Evolutionary conservation across 2,797 vertebrate species (phyloP).

Genomic region (Phalanger gymnotis): DNA sequence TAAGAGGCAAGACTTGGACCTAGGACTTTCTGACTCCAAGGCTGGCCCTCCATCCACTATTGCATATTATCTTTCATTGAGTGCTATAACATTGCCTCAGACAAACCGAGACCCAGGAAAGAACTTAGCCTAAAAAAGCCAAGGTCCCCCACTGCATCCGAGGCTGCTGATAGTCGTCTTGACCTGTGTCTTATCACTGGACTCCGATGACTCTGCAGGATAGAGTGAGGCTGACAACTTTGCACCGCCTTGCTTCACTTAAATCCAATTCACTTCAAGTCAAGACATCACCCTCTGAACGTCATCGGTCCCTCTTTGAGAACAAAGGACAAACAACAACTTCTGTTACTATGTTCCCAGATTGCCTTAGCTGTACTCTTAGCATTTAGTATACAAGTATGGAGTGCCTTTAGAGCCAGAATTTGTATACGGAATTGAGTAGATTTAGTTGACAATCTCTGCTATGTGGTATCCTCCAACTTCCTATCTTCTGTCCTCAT

Average conservation of each 20-base stretch:
- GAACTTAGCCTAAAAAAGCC: not conserved
- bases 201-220: not conserved
- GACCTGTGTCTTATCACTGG: not conserved
- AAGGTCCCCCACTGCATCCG: not conserved
- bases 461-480: not conserved
- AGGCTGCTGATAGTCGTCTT: not conserved
- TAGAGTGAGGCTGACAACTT: not conserved
- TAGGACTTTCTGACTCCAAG: not conserved
- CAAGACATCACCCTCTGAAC: no score
- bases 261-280: no score
- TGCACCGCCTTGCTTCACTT: no score
- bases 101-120: not conserved
- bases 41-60: not conserved
- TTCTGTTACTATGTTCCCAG: not conserved
- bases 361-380: not conserved
- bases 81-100: not conserved
- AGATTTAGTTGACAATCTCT: not conserved
- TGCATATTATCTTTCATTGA: not conserved
- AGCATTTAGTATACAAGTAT: not conserved
- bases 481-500: not conserved
- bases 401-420: not conserved
- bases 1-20: not conserved
- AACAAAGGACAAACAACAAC: not conserved
- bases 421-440: not conserved
- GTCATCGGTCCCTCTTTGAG: not conserved